Conservation (phyloP, 2,113 vertebrate species). For the Zingel zingel region DNA sequence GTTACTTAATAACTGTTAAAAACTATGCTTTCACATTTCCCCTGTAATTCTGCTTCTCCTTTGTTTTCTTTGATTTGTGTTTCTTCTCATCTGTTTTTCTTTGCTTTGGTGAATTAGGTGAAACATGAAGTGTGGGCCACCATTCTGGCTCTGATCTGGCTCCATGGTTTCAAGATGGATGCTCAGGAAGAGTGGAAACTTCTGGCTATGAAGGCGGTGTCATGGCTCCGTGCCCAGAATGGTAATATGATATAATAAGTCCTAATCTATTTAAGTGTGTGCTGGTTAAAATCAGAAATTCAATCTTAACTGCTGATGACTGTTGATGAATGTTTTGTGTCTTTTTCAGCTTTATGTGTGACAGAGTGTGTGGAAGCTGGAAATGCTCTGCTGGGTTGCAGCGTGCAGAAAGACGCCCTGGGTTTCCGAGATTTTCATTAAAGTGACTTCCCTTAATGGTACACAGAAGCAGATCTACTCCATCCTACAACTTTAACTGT, state of each 20-base stretch:
- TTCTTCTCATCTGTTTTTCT: neutral
- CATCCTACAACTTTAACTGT: neutral
- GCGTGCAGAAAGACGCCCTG: conserved; percentile 58
- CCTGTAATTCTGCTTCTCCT: too few relatives aligned
- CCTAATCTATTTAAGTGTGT: neutral
- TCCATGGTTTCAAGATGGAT: conserved; percentile 78
- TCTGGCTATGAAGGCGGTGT: conserved; percentile 82
- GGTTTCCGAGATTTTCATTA: conserved; percentile 5
- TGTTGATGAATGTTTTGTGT: neutral
- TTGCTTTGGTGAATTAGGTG: conserved; percentile 60
- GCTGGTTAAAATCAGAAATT: neutral
- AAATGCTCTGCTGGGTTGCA: conserved; percentile 66
- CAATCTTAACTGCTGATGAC: too few relatives aligned
- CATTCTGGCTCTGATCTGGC: conserved; percentile 87
- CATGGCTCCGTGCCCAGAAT: conserved; percentile 79
- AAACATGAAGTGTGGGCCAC: conserved; percentile 85
- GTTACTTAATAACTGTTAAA: too few relatives aligned
- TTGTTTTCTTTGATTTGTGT: too few relatives aligned
- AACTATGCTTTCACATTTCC: too few relatives aligned
- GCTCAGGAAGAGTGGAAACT: conserved; percentile 84
- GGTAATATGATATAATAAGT: conserved; percentile 51
- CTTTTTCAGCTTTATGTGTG: conserved; percentile 49
- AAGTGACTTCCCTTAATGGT: neutral
- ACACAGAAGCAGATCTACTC: neutral
- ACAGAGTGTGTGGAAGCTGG: conserved; percentile 71